These are phyloP conservation scores for Macroglossus sobrinus DNA, from an alignment of 2,113 vertebrate genomes.

Conservation along the genomic window DNA sequence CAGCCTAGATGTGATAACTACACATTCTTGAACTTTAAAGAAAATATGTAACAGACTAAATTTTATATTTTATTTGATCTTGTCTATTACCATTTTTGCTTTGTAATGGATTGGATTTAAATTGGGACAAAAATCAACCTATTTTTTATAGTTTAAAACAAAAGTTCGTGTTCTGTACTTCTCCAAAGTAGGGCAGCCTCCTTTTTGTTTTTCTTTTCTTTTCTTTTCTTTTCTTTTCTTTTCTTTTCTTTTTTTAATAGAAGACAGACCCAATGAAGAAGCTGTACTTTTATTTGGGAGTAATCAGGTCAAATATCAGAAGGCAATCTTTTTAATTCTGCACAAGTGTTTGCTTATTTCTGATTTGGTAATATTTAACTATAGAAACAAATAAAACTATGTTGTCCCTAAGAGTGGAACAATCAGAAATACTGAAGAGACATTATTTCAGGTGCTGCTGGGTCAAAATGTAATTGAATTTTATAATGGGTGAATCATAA, in stretches of 20 bases:
- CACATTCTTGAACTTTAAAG: neutral
- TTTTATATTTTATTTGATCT: slow-evolving; percentile 36
- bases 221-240: too few relatives aligned
- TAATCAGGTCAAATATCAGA: slow-evolving; percentile 36
- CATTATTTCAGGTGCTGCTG: neutral
- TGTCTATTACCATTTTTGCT: neutral
- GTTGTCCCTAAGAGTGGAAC: neutral
- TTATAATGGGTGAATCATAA: neutral
- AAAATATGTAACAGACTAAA: neutral
- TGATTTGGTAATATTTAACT: neutral
- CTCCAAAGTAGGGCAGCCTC: slow-evolving; percentile 61
- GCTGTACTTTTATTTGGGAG: neutral
- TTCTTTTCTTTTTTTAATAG: slow-evolving; percentile 36
- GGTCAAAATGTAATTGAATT: neutral
- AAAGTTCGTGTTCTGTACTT: slow-evolving; percentile 51
- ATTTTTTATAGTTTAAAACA: slow-evolving; percentile 64
- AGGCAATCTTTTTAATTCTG: neutral
- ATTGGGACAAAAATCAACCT: slow-evolving; percentile 35
- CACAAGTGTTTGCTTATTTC: neutral
- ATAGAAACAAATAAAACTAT: neutral
- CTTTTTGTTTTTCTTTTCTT: neutral
- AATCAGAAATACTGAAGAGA: neutral
- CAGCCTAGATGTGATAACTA: neutral
- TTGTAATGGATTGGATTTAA: slow-evolving; percentile 38
- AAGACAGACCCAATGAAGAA: neutral